Evolutionary conservation across 2,113 vertebrate genomes (phyloP).

Genomic region (Lethenteron camtschaticum): DNA sequence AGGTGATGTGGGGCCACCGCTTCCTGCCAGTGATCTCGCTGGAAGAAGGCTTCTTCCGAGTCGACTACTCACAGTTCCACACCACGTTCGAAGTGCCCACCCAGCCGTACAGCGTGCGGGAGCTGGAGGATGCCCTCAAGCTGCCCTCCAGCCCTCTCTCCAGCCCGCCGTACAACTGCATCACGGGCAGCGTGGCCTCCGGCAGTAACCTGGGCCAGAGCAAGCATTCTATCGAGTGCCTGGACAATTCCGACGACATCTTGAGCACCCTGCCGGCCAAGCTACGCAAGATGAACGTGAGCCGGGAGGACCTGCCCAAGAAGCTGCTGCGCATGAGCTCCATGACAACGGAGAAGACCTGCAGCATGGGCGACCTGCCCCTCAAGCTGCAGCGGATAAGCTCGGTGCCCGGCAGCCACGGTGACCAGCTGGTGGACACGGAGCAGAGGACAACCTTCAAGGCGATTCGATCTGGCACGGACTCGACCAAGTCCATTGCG

Average conservation of each 20-base stretch:
- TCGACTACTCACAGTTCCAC: slow-evolving; percentile 64
- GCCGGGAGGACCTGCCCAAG: slow-evolving; percentile 27
- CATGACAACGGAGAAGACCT: slow-evolving; percentile 27
- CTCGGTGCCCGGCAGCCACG: slow-evolving; percentile 22
- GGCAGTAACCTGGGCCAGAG: slow-evolving; percentile 10
- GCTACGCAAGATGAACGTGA: slow-evolving; percentile 35
- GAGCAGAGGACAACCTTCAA: slow-evolving; percentile 28
- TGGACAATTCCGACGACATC: slow-evolving; percentile 23
- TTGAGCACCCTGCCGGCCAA: slow-evolving; percentile 29
- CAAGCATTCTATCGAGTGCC: slow-evolving; percentile 22
- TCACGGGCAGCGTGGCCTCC: slow-evolving; percentile 25
- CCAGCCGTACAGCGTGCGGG: slow-evolving; percentile 45
- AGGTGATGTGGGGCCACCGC: slow-evolving; percentile 58
- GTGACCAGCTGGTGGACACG: slow-evolving; percentile 12
- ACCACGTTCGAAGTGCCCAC: slow-evolving; percentile 54
- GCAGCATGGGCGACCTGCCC: slow-evolving; percentile 35
- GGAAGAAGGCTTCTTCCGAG: slow-evolving; percentile 63
- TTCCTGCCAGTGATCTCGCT: slow-evolving; percentile 65
- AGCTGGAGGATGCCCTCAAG: slow-evolving; percentile 41
- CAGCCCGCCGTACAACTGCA: slow-evolving; percentile 15
- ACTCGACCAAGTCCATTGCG: slow-evolving; percentile 18
- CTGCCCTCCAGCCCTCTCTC: slow-evolving; percentile 25
- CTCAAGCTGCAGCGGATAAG: slow-evolving; percentile 30
- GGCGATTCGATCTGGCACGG: slow-evolving; percentile 10
- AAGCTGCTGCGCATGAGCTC: slow-evolving; percentile 19